Evolutionary conservation across 2,113 vertebrate genomes (phyloP).

Genomic region (Piprites chloris): DNA sequence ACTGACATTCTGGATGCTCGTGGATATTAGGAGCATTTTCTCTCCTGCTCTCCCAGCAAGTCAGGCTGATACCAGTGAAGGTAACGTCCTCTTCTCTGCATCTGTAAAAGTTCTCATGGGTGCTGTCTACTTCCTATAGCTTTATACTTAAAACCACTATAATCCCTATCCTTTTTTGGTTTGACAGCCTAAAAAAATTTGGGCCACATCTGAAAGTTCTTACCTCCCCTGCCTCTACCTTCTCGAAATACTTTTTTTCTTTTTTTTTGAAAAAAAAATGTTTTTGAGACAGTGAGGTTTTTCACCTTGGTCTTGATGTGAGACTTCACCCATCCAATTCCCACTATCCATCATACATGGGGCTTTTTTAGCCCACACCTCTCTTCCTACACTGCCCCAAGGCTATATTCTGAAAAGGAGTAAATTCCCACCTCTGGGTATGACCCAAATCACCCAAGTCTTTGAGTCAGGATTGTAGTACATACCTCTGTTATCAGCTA

Average conservation of each 20-base stretch:
- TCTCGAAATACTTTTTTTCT: neutral
- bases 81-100: neutral
- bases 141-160: neutral
- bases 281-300: neutral
- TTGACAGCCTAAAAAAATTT: neutral
- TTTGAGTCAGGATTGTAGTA: neutral
- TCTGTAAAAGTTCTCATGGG: neutral
- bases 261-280: too few relatives aligned
- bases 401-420: neutral
- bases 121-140: neutral
- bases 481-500: neutral
- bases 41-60: neutral
- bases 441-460: neutral
- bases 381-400: neutral
- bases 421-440: neutral
- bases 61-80: neutral
- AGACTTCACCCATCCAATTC: neutral
- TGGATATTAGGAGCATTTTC: neutral
- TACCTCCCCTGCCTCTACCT: neutral
- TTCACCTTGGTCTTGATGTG: neutral
- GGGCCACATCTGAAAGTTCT: rapidly evolving
- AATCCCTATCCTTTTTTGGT: neutral
- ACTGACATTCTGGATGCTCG: rapidly evolving
- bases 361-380: neutral
- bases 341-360: neutral